A percentile compares a stretch with the other conserved stretches of the same genome.
These are phyloP conservation scores for Phrynocephalus guinanensis DNA, from an alignment of 2,797 vertebrate species.

Conservation along the genomic window DNA sequence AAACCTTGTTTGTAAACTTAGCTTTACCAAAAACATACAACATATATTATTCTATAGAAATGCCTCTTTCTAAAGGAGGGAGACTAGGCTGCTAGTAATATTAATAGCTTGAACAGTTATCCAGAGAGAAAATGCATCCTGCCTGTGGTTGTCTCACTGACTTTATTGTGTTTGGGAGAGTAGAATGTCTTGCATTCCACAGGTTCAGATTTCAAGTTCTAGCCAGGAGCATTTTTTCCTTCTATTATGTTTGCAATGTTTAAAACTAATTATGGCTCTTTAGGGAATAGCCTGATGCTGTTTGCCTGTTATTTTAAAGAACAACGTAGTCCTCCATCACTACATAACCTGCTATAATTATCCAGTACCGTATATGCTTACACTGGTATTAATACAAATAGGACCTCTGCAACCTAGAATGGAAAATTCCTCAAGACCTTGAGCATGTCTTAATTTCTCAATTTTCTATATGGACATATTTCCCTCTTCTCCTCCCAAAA, in stretches of 20 bases:
- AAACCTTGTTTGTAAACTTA: not conserved
- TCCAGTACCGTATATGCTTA: accelerated
- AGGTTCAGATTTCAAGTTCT: conserved; percentile 60
- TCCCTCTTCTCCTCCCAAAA: not conserved
- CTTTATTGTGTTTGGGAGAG: conserved; percentile 55
- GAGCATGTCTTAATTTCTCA: not conserved
- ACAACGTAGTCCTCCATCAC: conserved; percentile 43
- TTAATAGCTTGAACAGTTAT: conserved; percentile 17
- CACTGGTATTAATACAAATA: not conserved
- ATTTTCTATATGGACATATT: not conserved
- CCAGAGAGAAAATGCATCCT: conserved; percentile 24
- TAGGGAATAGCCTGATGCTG: conserved; percentile 59
- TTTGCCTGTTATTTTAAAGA: conserved; percentile 55
- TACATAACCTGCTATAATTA: conserved; percentile 16
- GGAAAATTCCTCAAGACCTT: not conserved
- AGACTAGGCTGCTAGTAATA: conserved; percentile 14
- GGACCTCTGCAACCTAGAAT: not conserved
- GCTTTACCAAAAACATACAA: not conserved
- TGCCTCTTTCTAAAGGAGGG: not conserved
- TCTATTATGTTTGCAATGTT: conserved; percentile 57
- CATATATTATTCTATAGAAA: not conserved
- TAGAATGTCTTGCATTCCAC: conserved; percentile 52
- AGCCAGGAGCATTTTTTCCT: conserved; percentile 42
- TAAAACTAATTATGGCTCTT: conserved; percentile 65
- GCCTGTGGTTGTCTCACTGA: conserved; percentile 27